A percentile compares a stretch with the other conserved stretches of the same genome.
phyloP scores from a whole-genome alignment of 2,113 vertebrate species.

The Myrmecophaga tridactyla region DNA sequence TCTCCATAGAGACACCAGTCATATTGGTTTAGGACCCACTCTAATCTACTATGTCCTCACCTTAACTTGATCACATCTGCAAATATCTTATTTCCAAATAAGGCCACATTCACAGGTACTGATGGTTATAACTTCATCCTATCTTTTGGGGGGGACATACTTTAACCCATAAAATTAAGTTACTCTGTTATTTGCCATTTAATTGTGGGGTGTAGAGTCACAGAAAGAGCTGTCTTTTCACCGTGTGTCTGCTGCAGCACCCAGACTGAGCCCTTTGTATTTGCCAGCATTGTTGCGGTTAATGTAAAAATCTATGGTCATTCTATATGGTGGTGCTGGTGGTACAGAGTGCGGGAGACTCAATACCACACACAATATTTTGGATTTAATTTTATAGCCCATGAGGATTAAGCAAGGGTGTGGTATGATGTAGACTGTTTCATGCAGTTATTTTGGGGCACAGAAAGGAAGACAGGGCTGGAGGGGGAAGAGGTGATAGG shows the following conservation, averaged over 20 bases:
- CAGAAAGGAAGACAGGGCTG: neutral
- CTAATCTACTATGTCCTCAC: no score
- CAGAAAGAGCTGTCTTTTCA: neutral
- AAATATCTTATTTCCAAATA: no score
- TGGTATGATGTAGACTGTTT: neutral
- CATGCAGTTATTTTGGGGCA: neutral
- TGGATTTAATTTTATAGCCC: neutral
- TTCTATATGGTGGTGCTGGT: neutral
- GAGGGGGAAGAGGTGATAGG: neutral
- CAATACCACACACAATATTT: neutral
- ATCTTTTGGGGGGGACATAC: no score
- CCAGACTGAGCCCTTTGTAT: neutral
- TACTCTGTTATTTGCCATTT: neutral
- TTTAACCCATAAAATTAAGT: no score
- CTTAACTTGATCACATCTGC: no score
- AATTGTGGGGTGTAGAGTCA: no score
- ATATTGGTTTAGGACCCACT: no score
- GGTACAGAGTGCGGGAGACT: neutral
- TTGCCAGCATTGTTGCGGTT: neutral
- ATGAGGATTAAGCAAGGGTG: neutral
- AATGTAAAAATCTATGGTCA: neutral
- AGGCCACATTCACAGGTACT: no score
- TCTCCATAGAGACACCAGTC: no score
- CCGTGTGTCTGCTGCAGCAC: neutral
- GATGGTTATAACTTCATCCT: no score